Evolutionary conservation across 2,888 invertebrate species (phyloP), one percentile per base, ranked within the genome.

Genomic region (Camptogramma bilineatum): DNA sequence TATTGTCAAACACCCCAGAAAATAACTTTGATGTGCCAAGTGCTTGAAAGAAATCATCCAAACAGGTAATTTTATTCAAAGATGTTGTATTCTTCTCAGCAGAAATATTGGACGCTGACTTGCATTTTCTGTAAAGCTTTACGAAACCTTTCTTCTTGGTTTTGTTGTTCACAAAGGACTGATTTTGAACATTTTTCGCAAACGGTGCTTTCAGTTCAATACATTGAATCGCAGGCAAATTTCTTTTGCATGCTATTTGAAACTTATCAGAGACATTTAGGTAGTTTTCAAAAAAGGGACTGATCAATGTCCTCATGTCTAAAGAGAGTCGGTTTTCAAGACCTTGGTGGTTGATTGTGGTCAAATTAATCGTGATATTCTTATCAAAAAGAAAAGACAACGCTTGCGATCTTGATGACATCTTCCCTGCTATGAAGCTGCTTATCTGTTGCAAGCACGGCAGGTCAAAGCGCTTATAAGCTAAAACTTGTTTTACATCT

Each of bases 41-140:
- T 24, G 81, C 78, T 80, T 82, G 76, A 31, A 87, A 83, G 68
- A 92, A 91, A n/a, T 90, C 88, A 1, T 90, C 86, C n/a, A 88
- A 63, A 71, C 79, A 86, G 0, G 69, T 74, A 52, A 91, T 86
- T 79, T 83, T 85, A 69, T 72, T 76, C 16, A 92, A 67, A 62
- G 79, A 68, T 9, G 80, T 85, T 53, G 68, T 73, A 47, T 34
- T 69, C 67, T 70, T 82, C 62, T 81, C 79, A 34, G 62, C 73
- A 0, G 74, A 66, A 64, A 85, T 77, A 53, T 81, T 84, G 0
- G 84, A 80, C 7, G 83, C 79, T 0, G 85, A 87, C 76, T 87
- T 89, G 64, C 84, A 87, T 78, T 87, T 91, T 68, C 79, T 88
- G 54, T 85, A 82, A 17, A 86, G 76, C 69, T 71, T 87, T 3